phyloP scores from a whole-genome alignment of 2,113 vertebrate genomes.

The Aspidoscelis tigris region DNA sequence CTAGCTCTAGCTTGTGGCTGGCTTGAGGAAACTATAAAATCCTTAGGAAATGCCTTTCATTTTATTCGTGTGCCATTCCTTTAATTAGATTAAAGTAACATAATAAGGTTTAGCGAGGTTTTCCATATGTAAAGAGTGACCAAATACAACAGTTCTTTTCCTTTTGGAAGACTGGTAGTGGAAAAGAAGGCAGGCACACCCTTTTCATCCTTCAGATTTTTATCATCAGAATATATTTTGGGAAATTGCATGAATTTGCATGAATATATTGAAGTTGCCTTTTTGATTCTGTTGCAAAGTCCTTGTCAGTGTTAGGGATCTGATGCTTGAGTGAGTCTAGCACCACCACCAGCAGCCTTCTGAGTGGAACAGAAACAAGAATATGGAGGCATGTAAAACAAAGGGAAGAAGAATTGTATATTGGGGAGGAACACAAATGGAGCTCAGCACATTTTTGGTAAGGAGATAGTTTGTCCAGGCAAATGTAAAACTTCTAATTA shows the following conservation, averaged over 20 bases:
- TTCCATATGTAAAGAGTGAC: slow-evolving; percentile 18
- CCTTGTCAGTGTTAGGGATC: neutral
- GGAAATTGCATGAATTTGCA: neutral
- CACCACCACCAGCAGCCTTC: too few species aligned
- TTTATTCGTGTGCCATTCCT: slow-evolving; percentile 35
- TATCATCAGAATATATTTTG: neutral
- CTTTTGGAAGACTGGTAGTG: neutral
- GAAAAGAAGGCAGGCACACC: neutral
- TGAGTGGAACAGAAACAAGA: neutral
- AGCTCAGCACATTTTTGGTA: too few species aligned
- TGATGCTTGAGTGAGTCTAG: neutral
- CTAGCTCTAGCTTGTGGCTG: slow-evolving; percentile 12
- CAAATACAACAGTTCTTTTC: neutral
- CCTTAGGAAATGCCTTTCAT: slow-evolving; percentile 38
- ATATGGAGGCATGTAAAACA: neutral
- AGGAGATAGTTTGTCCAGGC: too few species aligned
- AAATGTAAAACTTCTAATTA: too few species aligned
- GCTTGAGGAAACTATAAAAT: slow-evolving; percentile 32
- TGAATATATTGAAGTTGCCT: neutral
- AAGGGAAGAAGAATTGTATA: neutral
- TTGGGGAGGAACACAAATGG: too few species aligned
- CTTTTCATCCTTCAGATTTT: neutral
- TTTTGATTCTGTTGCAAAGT: neutral
- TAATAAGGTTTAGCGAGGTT: slow-evolving; percentile 19
- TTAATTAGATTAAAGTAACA: slow-evolving; percentile 40